Conservation (phyloP, 2,113 vertebrate genomes). For the Chelonoidis abingdonii region DNA sequence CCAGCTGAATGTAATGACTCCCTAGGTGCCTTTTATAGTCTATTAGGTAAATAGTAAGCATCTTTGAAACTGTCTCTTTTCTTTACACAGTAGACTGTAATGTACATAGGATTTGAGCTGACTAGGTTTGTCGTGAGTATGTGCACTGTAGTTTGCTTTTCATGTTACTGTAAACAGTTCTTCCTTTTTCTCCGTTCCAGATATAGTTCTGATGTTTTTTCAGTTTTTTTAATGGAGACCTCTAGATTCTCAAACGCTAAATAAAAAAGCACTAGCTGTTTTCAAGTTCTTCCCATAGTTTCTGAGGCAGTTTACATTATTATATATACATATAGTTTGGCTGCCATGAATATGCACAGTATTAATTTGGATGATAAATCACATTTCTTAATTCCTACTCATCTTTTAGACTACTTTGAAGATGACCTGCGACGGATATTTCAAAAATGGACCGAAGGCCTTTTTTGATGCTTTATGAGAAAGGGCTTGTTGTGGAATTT, state of each 20-base stretch:
- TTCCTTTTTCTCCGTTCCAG: background rate
- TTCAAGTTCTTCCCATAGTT: background rate
- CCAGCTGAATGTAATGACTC: slow-evolving; percentile 52
- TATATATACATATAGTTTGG: too few relatives aligned
- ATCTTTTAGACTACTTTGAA: background rate
- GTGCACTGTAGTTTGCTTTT: background rate
- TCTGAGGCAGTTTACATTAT: background rate
- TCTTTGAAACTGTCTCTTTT: background rate
- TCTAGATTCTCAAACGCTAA: background rate
- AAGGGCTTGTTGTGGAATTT: background rate
- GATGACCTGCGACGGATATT: background rate
- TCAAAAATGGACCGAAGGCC: background rate
- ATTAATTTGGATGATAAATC: background rate
- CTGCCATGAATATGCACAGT: background rate
- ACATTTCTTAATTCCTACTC: background rate
- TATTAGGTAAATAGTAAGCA: slow-evolving; percentile 68
- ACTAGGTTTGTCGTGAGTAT: slow-evolving; percentile 8
- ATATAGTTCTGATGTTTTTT: background rate
- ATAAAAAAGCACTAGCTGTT: background rate
- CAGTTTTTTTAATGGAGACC: background rate
- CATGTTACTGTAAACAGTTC: background rate
- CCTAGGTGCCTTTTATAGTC: slow-evolving; percentile 63
- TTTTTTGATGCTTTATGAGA: background rate
- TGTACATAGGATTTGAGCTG: slow-evolving; percentile 18
- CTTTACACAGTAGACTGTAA: slow-evolving; percentile 25